phyloP scores from a whole-genome alignment of 2,113 vertebrate species.

The Phalacrocorax carbo region DNA sequence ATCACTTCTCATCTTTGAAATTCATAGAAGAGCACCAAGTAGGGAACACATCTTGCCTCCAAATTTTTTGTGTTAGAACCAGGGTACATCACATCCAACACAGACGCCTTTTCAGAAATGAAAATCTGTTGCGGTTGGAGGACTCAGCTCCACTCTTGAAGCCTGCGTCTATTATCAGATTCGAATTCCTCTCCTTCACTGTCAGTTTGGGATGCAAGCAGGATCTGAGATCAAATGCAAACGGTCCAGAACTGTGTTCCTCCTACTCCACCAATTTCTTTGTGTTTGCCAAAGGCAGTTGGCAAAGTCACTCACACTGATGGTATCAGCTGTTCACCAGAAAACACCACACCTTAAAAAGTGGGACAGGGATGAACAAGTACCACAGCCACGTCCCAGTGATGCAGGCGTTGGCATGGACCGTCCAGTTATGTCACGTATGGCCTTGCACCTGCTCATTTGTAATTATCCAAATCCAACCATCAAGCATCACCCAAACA shows the following conservation, averaged over 20 bases:
- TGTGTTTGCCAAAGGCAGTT: not conserved
- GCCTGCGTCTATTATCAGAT: not conserved
- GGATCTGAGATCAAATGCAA: not conserved
- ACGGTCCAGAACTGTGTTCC: not conserved
- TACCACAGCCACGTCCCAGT: not conserved
- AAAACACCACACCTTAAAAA: not conserved
- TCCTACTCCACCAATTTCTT: not conserved
- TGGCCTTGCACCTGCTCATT: not conserved
- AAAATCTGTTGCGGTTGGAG: not conserved
- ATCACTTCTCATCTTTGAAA: not conserved
- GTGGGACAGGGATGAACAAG: not conserved
- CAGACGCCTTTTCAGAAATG: not conserved
- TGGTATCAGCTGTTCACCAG: not conserved
- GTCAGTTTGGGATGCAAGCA: not conserved
- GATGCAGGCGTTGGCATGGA: not conserved
- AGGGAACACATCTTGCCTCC: not conserved
- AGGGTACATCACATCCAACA: not conserved
- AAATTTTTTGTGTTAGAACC: not conserved
- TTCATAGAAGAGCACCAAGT: accelerated
- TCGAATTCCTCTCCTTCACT: not conserved
- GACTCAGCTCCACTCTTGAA: not conserved
- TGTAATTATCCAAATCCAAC: not conserved
- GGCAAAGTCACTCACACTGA: not conserved
- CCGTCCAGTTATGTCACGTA: not conserved
- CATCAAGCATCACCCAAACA: not conserved